Conservation (phyloP, 1,140 invertebrate species). For the Papilio dardanus region DNA sequence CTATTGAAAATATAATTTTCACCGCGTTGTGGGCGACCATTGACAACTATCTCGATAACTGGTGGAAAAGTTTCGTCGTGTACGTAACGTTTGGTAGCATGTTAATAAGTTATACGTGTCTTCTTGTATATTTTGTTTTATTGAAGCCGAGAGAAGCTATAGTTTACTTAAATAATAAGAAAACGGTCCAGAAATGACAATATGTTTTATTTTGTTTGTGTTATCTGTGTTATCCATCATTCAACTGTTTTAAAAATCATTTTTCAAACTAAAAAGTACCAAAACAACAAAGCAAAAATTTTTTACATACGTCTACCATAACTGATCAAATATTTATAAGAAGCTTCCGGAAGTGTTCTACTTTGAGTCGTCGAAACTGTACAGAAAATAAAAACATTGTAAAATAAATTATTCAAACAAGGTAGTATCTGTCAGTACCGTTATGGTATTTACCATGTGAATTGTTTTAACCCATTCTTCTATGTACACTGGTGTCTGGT, state of each 20-base stretch:
- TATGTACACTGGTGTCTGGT: slow-evolving; percentile 41
- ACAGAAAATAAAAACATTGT: background rate
- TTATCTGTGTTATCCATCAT: slow-evolving; percentile 4
- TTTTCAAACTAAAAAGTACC: background rate
- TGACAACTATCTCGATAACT: slow-evolving; percentile 82
- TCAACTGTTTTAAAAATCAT: background rate
- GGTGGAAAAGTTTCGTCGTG: slow-evolving; percentile 84
- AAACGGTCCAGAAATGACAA: slow-evolving; percentile 37
- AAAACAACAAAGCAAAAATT: background rate
- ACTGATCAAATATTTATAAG: background rate
- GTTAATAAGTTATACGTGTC: slow-evolving; percentile 78
- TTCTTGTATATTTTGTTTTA: slow-evolving; percentile 82
- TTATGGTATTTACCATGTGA: slow-evolving; percentile 40
- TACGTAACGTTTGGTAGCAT: slow-evolving; percentile 80
- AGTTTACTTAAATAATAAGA: slow-evolving; percentile 65
- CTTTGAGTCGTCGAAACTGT: background rate
- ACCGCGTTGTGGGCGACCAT: slow-evolving; percentile 85
- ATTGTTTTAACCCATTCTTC: slow-evolving; percentile 58
- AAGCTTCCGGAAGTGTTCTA: background rate
- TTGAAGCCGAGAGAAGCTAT: slow-evolving; percentile 82
- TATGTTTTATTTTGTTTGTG: background rate
- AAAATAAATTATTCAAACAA: slow-evolving; percentile 26
- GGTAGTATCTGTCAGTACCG: slow-evolving; percentile 18
- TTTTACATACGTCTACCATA: background rate
- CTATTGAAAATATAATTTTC: slow-evolving; percentile 86